Evolutionary conservation across 2,888 invertebrate species (phyloP).

Genomic region (Heliconius erato): DNA sequence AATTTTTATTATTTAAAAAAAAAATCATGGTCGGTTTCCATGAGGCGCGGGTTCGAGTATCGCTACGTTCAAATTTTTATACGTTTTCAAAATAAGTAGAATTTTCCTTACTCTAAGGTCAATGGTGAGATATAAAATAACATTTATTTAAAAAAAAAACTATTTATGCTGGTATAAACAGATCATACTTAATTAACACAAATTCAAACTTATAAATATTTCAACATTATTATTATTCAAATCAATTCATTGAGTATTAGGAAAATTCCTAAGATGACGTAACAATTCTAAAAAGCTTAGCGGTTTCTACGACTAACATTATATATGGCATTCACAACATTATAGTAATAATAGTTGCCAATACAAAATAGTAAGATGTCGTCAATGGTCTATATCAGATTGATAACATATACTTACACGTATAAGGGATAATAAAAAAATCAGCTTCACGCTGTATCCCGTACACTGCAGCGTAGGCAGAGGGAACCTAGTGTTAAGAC

Average conservation of each 20-base stretch:
- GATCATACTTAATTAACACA: background rate
- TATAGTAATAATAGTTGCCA: background rate
- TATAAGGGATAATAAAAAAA: too few relatives aligned
- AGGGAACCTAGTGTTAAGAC: too few relatives aligned
- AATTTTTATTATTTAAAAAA: too few relatives aligned
- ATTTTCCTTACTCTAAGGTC: background rate
- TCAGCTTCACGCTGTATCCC: too few relatives aligned
- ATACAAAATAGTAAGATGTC: background rate
- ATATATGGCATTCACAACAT: background rate
- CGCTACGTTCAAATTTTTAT: too few relatives aligned
- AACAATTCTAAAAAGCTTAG: constrained; percentile 7
- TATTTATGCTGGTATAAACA: background rate
- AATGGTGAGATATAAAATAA: background rate
- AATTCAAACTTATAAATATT: background rate
- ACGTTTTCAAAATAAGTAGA: too few relatives aligned
- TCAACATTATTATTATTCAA: background rate
- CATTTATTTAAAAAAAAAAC: too few relatives aligned
- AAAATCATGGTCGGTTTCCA: too few relatives aligned
- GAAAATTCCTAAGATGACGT: constrained; percentile 23
- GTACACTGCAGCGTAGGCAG: too few relatives aligned
- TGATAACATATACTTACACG: too few relatives aligned
- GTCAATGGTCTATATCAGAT: background rate
- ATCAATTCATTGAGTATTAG: constrained; percentile 3
- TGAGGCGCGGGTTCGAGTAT: too few relatives aligned
- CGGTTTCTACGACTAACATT: background rate